Percentiles rank a stretch among this genome's conserved stretches.
Conservation (phyloP, 2,113 vertebrate species). For the Eulemur rufifrons region DNA sequence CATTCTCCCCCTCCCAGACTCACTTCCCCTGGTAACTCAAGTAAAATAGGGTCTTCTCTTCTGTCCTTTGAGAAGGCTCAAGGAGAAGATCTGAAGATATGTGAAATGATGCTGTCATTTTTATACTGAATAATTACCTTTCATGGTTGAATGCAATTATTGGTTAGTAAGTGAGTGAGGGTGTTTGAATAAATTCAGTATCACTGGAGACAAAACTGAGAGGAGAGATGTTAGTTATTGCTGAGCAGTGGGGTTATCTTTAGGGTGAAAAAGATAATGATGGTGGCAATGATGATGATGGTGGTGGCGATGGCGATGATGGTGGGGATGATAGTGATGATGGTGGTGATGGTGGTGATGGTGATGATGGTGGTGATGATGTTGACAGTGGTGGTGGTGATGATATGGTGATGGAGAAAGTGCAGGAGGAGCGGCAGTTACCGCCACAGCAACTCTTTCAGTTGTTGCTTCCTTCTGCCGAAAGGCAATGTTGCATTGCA, state of each 20-base stretch:
- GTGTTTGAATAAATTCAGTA: not conserved
- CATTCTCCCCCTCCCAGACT: not conserved
- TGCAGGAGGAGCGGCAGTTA: not conserved
- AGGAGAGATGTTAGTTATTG: not conserved
- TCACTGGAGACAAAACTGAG: not conserved
- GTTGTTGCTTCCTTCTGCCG: not conserved
- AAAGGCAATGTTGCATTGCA: too few relatives aligned
- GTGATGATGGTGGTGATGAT: too few relatives aligned
- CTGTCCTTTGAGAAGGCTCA: not conserved
- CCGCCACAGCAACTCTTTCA: too few relatives aligned
- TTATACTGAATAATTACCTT: not conserved
- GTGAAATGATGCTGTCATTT: not conserved
- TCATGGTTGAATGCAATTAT: not conserved
- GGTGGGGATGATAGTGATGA: accelerated
- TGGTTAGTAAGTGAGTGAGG: not conserved
- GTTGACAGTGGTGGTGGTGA: not conserved
- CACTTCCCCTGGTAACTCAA: not conserved
- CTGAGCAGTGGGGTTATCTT: not conserved
- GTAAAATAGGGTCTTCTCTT: not conserved
- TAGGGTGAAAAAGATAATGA: not conserved
- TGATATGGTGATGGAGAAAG: not conserved
- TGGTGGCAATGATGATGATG: too few relatives aligned
- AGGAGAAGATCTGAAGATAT: not conserved
- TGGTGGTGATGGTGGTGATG: too few relatives aligned
- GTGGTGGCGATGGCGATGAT: too few relatives aligned